Conservation (phyloP, 2,113 vertebrate species). For the Brachyistius frenatus region DNA sequence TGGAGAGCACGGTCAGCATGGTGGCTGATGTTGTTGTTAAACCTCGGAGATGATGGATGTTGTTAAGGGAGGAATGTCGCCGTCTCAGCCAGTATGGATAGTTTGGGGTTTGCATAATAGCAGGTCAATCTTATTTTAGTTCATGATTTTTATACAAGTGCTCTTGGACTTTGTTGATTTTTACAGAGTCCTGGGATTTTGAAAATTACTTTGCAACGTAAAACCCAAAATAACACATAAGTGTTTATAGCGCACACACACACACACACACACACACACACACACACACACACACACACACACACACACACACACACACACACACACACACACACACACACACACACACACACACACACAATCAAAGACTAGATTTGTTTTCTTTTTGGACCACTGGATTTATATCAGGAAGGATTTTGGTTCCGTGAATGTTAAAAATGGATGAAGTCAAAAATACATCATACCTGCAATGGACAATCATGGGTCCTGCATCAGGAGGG, state of each 20-base stretch:
- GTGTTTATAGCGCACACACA: constrained; percentile 32
- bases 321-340: neutral
- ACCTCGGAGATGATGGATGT: constrained; percentile 43
- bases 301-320: neutral
- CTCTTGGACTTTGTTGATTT: constrained; percentile 44
- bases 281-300: neutral
- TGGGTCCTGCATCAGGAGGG: constrained; percentile 96
- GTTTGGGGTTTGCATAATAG: constrained; percentile 70
- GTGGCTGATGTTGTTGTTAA: constrained; percentile 42
- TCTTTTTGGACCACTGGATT: constrained; percentile 33
- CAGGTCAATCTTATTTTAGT: constrained; percentile 65
- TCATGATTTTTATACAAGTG: constrained; percentile 59
- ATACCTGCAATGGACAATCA: constrained; percentile 98
- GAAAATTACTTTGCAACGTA: constrained; percentile 42
- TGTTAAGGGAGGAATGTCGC: constrained; percentile 56
- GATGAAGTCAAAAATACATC: constrained; percentile 5
- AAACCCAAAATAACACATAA: constrained; percentile 60
- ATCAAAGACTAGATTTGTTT: constrained; percentile 17
- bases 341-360: neutral
- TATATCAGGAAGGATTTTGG: constrained; percentile 14
- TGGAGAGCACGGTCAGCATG: constrained; percentile 41
- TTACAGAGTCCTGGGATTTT: constrained; percentile 28
- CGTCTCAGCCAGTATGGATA: constrained; percentile 45
- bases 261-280: neutral
- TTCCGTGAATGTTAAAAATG: constrained; percentile 8